Evolutionary conservation across 1,140 invertebrate species (phyloP).

Genomic region (Caenorhabditis remanei): DNA sequence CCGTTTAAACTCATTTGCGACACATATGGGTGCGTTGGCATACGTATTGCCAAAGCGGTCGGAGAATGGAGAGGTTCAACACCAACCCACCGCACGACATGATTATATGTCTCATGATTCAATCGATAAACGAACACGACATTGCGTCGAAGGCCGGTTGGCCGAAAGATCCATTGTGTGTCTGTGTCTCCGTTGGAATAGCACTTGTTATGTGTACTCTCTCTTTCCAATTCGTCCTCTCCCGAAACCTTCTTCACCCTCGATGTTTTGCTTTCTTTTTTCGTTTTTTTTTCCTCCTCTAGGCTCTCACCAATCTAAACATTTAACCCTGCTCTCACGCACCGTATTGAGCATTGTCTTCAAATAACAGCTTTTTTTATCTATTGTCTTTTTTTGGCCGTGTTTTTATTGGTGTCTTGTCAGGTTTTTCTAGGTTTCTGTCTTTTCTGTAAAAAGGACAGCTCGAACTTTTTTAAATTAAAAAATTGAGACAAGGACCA

Average conservation of each 20-base stretch:
- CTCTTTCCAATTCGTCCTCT: constrained; percentile 25
- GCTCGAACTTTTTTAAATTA: too few species aligned
- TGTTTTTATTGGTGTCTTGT: background rate
- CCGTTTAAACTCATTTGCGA: background rate
- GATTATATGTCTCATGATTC: constrained; percentile 41
- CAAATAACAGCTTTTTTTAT: background rate
- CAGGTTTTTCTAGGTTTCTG: background rate
- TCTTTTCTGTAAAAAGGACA: too few species aligned
- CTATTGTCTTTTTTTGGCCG: background rate
- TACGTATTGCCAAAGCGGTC: background rate
- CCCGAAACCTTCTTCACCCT: constrained; percentile 34
- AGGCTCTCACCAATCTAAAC: constrained; percentile 47
- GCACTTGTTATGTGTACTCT: background rate
- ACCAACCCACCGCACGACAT: background rate
- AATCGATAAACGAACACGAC: constrained; percentile 29
- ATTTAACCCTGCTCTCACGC: constrained; percentile 32
- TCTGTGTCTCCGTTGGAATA: background rate
- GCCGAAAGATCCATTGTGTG: constrained; percentile 35
- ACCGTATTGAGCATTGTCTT: constrained; percentile 37
- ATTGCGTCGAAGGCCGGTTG: constrained; percentile 47
- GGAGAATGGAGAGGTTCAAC: constrained; percentile 14
- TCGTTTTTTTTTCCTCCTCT: background rate
- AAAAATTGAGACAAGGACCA: too few species aligned
- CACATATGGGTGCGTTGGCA: background rate
- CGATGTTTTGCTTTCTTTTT: constrained; percentile 41